Evolutionary conservation across 2,113 vertebrate species (phyloP).

Genomic region (Forbesichthys agassizii): DNA sequence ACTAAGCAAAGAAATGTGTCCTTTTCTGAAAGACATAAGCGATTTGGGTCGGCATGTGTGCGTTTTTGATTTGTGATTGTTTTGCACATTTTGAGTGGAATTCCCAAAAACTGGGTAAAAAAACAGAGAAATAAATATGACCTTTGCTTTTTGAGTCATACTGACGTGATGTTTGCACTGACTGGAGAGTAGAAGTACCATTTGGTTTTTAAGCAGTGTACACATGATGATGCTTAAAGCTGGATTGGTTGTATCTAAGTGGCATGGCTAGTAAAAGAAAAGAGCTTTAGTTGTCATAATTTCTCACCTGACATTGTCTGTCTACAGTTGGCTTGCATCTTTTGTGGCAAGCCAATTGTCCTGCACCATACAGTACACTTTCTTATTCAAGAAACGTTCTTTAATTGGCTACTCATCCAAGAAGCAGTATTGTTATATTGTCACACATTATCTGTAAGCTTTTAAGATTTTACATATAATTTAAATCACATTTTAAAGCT

Average conservation of each 20-base stretch:
- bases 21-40: slow-evolving; percentile 2
- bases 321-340: too few species aligned
- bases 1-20: slow-evolving; percentile 1
- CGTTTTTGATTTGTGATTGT: too few species aligned
- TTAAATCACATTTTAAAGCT: too few species aligned
- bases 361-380: too few species aligned
- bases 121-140: background rate
- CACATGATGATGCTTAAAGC: slow-evolving; percentile 53
- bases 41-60: slow-evolving; percentile 56
- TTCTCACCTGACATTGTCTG: background rate
- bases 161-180: slow-evolving; percentile 57
- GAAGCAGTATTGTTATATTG: background rate
- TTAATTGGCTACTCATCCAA: background rate
- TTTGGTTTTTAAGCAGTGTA: slow-evolving; percentile 61
- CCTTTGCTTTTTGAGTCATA: slow-evolving; percentile 46
- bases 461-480: too few species aligned
- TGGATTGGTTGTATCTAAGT: slow-evolving; percentile 68
- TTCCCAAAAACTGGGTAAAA: too few species aligned
- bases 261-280: slow-evolving; percentile 75
- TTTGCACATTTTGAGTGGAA: too few species aligned
- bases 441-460: too few species aligned
- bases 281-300: slow-evolving; percentile 26
- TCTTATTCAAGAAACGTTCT: background rate
- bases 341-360: too few species aligned
- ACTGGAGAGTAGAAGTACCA: slow-evolving; percentile 28